These are phyloP conservation scores for Tiphia femorata DNA, from an alignment of 2,888 invertebrate species.

Conservation along the genomic window DNA sequence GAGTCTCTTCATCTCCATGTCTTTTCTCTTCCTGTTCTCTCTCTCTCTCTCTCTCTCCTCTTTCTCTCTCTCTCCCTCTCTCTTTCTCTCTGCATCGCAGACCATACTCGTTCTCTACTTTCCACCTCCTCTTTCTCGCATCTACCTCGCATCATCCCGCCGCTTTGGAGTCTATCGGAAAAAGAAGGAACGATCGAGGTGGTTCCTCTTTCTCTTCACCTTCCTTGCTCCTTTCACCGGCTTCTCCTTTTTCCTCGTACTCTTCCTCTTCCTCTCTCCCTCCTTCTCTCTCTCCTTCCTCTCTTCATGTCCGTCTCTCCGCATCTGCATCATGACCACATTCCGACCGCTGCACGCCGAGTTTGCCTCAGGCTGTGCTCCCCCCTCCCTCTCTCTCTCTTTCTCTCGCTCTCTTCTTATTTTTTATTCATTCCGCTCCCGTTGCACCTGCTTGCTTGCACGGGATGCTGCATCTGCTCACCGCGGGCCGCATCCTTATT, in stretches of 20 bases:
- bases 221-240: background rate
- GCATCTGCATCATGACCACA: slow-evolving; percentile 20
- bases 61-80: background rate
- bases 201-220: background rate
- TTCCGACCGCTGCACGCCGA: slow-evolving; percentile 15
- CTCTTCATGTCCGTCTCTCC: background rate
- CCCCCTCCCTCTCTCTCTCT: slow-evolving; percentile 1
- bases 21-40: background rate
- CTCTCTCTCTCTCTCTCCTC: background rate
- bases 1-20: background rate
- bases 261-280: background rate
- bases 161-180: too few species aligned
- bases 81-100: background rate
- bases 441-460: slow-evolving; percentile 23
- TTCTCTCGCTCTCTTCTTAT: background rate
- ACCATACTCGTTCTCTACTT: too few species aligned
- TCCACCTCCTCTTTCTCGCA: background rate
- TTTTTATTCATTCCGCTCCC: slow-evolving; percentile 6
- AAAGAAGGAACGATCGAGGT: background rate
- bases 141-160: too few species aligned
- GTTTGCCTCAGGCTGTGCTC: slow-evolving; percentile 9
- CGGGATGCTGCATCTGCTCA: slow-evolving; percentile 16
- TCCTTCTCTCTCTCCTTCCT: background rate
- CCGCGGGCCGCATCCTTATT: slow-evolving; percentile 18
- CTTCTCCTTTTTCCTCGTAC: background rate